Conservation (phyloP, 2,113 vertebrate genomes). For the Podarcis cretensis region DNA sequence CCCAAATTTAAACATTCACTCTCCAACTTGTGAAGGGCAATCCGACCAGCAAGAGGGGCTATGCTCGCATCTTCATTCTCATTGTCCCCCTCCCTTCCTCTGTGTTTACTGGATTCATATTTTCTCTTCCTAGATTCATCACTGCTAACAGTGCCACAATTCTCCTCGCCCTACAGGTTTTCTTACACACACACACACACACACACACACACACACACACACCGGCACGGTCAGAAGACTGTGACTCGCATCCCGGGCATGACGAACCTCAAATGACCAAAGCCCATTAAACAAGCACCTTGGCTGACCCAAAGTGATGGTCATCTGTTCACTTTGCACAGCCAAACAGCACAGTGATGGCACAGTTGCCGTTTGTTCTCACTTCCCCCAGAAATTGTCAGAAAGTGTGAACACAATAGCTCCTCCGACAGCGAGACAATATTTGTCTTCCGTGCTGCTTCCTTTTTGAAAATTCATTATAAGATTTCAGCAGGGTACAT, state of each 20-base stretch:
- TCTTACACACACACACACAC: too few relatives aligned
- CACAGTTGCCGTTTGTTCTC: background rate
- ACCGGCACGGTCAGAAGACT: background rate
- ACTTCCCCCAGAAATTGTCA: background rate
- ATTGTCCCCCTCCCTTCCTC: too few relatives aligned
- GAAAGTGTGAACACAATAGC: background rate
- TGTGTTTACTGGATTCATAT: too few relatives aligned
- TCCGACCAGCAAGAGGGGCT: too few relatives aligned
- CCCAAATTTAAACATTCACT: too few relatives aligned
- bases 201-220: background rate
- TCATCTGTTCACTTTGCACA: background rate
- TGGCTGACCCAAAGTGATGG: background rate
- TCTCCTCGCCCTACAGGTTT: background rate
- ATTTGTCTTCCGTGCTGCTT: constrained; percentile 7
- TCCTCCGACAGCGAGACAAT: background rate
- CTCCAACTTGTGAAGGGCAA: too few relatives aligned
- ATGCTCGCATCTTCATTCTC: too few relatives aligned
- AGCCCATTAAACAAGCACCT: background rate
- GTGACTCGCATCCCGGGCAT: too few relatives aligned
- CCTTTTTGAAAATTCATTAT: constrained; percentile 7
- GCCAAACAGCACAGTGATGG: background rate
- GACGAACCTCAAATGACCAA: background rate
- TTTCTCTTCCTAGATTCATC: background rate
- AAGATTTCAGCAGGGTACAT: background rate
- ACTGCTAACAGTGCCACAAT: too few relatives aligned